Percentiles rank a stretch among this genome's conserved stretches.
Conservation (phyloP, 1,140 invertebrate species). For the Ooceraea biroi region DNA sequence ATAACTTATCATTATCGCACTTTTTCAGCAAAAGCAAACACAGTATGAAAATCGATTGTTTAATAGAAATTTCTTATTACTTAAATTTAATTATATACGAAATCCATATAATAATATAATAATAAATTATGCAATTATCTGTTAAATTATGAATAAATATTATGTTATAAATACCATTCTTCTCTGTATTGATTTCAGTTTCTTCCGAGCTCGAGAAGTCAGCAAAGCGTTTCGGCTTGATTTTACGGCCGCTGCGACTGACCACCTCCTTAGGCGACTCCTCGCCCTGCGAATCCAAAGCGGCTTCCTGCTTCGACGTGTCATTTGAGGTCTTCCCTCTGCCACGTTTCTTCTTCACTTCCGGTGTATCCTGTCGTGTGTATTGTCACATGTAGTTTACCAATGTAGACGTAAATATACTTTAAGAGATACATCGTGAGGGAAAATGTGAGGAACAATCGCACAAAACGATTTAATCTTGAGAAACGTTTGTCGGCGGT, state of each 20-base stretch:
- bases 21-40: neutral
- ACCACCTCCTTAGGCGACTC: constrained; percentile 87
- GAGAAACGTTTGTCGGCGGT: constrained; percentile 85
- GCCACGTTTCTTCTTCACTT: constrained; percentile 83
- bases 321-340: constrained; percentile 73
- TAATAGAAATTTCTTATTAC: neutral
- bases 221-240: constrained; percentile 89
- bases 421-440: too few relatives aligned
- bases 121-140: neutral
- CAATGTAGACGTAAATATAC: too few relatives aligned
- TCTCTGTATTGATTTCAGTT: constrained; percentile 73
- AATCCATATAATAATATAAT: too few relatives aligned
- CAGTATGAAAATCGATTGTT: constrained; percentile 24
- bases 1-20: neutral
- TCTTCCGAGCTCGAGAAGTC: constrained; percentile 83
- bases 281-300: constrained; percentile 80
- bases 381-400: neutral
- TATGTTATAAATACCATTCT: constrained; percentile 73
- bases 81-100: too few relatives aligned
- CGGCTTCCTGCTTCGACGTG: constrained; percentile 75
- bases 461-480: constrained; percentile 85
- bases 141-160: constrained; percentile 5
- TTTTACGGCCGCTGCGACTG: constrained; percentile 91
- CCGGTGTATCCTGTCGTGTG: constrained; percentile 78
- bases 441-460: constrained; percentile 85